Evolutionary conservation across 2,888 invertebrate species (phyloP).

Genomic region (Rhynchonema sp.): DNA sequence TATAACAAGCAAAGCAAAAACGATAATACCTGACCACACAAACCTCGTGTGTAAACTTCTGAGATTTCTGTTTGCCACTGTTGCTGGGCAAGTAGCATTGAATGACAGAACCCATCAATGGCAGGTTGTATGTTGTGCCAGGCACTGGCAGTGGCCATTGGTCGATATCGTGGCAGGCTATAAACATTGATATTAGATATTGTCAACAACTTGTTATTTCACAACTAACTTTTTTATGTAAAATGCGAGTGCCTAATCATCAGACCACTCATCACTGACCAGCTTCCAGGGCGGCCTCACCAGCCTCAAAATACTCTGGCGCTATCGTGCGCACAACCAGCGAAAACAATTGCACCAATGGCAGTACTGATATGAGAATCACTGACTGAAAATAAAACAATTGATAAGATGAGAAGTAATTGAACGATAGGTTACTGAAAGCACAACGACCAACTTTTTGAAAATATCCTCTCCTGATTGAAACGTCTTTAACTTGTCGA

Average conservation of each 20-base stretch:
- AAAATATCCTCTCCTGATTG: constrained; percentile 83
- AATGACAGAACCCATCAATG: constrained; percentile 58
- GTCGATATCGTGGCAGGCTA: constrained; percentile 66
- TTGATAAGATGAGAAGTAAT: neutral
- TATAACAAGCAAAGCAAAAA: too few relatives aligned
- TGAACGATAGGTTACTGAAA: neutral
- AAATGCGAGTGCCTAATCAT: neutral
- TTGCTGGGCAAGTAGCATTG: constrained; percentile 11
- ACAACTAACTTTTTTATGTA: too few relatives aligned
- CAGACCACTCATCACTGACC: constrained; percentile 21
- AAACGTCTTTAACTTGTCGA: constrained; percentile 77
- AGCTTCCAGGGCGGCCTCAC: constrained; percentile 63
- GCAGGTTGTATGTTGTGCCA: constrained; percentile 59
- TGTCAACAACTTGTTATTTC: too few relatives aligned
- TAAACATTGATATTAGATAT: constrained; percentile 2
- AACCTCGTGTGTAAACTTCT: too few relatives aligned
- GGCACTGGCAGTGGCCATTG: constrained; percentile 71
- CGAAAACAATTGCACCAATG: constrained; percentile 76
- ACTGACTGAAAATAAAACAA: constrained; percentile 37
- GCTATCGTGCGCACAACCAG: constrained; percentile 71
- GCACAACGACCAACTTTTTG: constrained; percentile 68
- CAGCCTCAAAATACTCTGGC: constrained; percentile 79
- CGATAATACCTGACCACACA: constrained; percentile 2
- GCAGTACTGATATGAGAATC: constrained; percentile 71
- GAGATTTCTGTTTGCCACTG: too few relatives aligned